These are phyloP conservation scores for Tipula unca DNA, from an alignment of 2,888 invertebrate species.

Conservation along the genomic window DNA sequence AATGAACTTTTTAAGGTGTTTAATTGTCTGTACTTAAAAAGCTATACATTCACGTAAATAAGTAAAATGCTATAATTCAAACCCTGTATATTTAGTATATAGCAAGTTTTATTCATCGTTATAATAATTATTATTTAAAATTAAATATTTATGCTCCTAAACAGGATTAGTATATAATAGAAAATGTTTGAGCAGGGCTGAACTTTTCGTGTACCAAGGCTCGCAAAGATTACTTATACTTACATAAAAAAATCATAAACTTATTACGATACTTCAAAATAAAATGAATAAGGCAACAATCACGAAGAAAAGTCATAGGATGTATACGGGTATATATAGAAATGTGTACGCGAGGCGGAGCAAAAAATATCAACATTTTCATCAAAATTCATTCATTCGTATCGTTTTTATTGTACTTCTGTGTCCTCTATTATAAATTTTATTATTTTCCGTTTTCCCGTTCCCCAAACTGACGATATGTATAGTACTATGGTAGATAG, in stretches of 20 bases:
- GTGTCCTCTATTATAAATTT: slow-evolving; percentile 8
- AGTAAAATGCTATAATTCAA: not conserved
- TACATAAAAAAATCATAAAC: not conserved
- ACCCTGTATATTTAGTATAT: not conserved
- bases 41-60: not conserved
- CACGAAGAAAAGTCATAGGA: not conserved
- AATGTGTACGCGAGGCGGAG: not conserved
- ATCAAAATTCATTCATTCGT: not conserved
- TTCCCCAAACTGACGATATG: not conserved
- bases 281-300: not conserved
- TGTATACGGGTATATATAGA: not conserved
- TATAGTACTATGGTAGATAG: not conserved
- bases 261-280: not conserved
- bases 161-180: not conserved
- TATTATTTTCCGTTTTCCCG: slow-evolving; percentile 14
- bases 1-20: not conserved
- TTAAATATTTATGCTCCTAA: not conserved
- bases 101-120: not conserved
- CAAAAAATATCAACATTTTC: not conserved
- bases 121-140: not conserved
- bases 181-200: not conserved
- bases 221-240: not conserved
- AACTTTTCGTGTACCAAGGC: not conserved
- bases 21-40: not conserved
- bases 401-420: not conserved